A percentile compares a stretch with the other conserved stretches of the same genome.
Conservation (phyloP, 2,888 invertebrate genomes). For the Capitulum mitella region DNA sequence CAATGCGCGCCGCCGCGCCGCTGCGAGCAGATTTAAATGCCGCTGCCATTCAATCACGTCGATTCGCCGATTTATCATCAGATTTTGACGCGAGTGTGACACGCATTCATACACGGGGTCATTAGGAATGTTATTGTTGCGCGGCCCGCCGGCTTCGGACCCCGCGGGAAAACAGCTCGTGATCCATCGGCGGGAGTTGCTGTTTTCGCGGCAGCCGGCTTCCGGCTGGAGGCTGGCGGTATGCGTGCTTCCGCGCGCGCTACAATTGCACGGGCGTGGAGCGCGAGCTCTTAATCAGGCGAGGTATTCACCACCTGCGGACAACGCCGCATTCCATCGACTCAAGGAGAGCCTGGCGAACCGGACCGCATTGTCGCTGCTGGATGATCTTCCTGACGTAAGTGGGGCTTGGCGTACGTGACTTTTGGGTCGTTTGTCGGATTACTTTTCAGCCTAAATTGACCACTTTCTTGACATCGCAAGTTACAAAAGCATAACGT, state of each 20-base stretch:
- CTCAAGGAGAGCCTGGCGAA: background rate
- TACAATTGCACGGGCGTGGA: background rate
- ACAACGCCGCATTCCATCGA: background rate
- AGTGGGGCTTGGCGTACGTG: too few relatives aligned
- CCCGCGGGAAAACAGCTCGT: background rate
- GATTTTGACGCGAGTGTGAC: slow-evolving; percentile 23
- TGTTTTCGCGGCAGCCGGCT: background rate
- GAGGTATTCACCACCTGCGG: background rate
- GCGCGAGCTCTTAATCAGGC: background rate
- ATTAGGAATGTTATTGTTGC: slow-evolving; percentile 23
- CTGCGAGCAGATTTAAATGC: background rate
- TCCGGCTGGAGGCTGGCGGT: background rate
- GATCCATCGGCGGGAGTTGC: background rate
- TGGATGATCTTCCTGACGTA: too few relatives aligned
- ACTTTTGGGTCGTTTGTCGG: too few relatives aligned
- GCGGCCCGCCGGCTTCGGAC: background rate
- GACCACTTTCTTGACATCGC: too few relatives aligned
- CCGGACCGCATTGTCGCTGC: too few relatives aligned
- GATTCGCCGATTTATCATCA: slow-evolving; percentile 14
- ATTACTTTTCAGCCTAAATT: too few relatives aligned
- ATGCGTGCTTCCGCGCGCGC: background rate
- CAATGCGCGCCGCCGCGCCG: background rate
- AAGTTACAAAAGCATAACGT: too few relatives aligned
- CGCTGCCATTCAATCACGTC: slow-evolving; percentile 14
- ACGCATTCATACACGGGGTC: slow-evolving; percentile 11